Percentiles rank a stretch among this genome's conserved stretches.
Evolutionary conservation across 30 jellyfish, hydroid and myxozoan genomes (phyloP).

Genomic region (Nemopilema nomurai): DNA sequence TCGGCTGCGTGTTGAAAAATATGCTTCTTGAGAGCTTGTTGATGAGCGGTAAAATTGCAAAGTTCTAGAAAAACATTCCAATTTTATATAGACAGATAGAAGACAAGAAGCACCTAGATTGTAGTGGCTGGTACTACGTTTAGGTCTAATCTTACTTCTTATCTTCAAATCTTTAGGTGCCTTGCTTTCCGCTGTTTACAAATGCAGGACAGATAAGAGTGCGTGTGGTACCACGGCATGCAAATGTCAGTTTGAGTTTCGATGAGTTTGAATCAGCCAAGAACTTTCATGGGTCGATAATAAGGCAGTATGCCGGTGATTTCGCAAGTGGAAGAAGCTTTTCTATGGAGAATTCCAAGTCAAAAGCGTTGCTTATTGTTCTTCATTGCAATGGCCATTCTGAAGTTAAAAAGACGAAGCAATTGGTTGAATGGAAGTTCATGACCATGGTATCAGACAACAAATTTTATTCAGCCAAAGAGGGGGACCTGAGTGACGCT

Average conservation of each 20-base stretch:
- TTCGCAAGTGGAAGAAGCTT: neutral
- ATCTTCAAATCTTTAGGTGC: conserved; percentile 58
- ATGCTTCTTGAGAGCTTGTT: too few relatives aligned
- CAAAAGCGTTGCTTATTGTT: conserved; percentile 21
- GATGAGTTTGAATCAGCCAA: neutral
- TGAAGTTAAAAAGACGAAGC: neutral
- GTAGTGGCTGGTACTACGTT: too few relatives aligned
- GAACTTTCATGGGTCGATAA: conserved; percentile 31
- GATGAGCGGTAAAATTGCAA: too few relatives aligned
- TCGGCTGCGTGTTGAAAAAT: too few relatives aligned
- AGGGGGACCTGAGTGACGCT: conserved; percentile 27
- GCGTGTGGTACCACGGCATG: conserved; percentile 16
- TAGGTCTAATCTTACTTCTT: too few relatives aligned
- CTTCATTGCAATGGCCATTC: neutral
- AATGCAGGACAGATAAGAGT: conserved; percentile 69
- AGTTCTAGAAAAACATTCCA: too few relatives aligned
- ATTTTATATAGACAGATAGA: too few relatives aligned
- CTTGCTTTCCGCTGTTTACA: conserved; percentile 58
- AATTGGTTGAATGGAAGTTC: conserved; percentile 15
- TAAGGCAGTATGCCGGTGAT: conserved; percentile 5
- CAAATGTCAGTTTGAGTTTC: neutral
- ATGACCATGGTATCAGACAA: neutral
- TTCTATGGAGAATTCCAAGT: neutral
- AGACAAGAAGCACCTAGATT: too few relatives aligned
- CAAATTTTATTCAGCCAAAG: neutral